Conservation (phyloP, 2,888 invertebrate genomes). For the Flexamia atlantica region DNA sequence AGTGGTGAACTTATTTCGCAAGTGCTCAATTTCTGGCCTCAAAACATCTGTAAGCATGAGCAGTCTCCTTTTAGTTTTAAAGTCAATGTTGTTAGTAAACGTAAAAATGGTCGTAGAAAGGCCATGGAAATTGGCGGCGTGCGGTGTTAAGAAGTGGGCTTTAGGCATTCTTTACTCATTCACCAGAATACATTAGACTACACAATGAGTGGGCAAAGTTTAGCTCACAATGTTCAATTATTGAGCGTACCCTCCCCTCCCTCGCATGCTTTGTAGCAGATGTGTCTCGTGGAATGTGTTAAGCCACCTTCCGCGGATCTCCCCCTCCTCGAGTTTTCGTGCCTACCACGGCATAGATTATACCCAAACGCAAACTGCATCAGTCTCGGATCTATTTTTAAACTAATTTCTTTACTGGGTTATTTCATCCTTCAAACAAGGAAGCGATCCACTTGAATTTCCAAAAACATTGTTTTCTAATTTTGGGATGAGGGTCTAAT, state of each 20-base stretch:
- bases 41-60: too few species aligned
- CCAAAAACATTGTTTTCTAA: too few species aligned
- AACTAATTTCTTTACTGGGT: too few species aligned
- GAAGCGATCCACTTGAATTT: too few species aligned
- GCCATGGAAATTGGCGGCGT: not conserved
- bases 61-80: too few species aligned
- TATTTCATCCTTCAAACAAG: too few species aligned
- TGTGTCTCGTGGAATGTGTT: slow-evolving; percentile 11
- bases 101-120: not conserved
- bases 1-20: too few species aligned
- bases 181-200: slow-evolving; percentile 20
- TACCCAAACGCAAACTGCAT: not conserved
- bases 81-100: too few species aligned
- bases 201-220: slow-evolving; percentile 15
- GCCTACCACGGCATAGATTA: not conserved
- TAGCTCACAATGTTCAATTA: slow-evolving; percentile 20
- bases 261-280: slow-evolving; percentile 11
- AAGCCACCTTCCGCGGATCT: slow-evolving; percentile 11
- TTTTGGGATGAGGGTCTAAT: too few species aligned
- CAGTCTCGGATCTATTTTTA: not conserved
- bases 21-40: too few species aligned
- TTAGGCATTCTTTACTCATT: not conserved
- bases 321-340: not conserved
- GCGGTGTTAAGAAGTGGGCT: slow-evolving; percentile 8
- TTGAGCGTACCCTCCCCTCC: not conserved